phyloP scores from a whole-genome alignment of 2,113 vertebrate species.

The Saccopteryx leptura region DNA sequence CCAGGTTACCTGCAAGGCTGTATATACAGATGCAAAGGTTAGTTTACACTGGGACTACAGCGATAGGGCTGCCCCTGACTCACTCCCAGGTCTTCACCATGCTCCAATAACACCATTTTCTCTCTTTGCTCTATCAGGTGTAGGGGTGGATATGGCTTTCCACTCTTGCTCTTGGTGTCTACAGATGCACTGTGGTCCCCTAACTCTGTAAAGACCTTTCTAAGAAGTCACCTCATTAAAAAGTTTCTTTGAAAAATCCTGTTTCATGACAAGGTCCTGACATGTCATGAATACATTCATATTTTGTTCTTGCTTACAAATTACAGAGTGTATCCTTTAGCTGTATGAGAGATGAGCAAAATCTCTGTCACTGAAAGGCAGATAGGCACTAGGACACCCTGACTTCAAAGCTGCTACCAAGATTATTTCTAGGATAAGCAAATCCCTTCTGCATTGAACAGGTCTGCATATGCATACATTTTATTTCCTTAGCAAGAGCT shows the following conservation, averaged over 20 bases:
- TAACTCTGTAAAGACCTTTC: background rate
- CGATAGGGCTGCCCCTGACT: background rate
- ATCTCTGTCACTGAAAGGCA: background rate
- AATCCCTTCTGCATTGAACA: background rate
- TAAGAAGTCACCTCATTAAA: background rate
- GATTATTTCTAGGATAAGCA: background rate
- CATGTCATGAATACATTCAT: background rate
- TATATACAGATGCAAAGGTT: too few relatives aligned
- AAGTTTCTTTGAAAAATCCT: background rate
- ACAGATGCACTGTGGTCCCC: background rate
- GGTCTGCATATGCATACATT: rapidly evolving
- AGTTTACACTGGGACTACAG: rapidly evolving
- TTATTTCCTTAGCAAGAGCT: background rate
- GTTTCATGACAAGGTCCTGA: background rate
- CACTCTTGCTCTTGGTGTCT: rapidly evolving
- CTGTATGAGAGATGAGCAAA: background rate
- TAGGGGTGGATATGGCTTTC: background rate
- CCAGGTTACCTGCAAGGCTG: background rate
- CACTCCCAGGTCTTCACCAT: background rate
- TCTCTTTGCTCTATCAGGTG: background rate
- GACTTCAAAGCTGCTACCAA: background rate
- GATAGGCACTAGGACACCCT: background rate
- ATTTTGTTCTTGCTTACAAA: background rate
- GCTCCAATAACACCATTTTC: rapidly evolving
- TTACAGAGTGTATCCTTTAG: background rate